Evolutionary conservation across 1,140 invertebrate genomes (phyloP), one percentile per base, ranked within the genome.

Genomic region (Zeugodacus cucurbitae): DNA sequence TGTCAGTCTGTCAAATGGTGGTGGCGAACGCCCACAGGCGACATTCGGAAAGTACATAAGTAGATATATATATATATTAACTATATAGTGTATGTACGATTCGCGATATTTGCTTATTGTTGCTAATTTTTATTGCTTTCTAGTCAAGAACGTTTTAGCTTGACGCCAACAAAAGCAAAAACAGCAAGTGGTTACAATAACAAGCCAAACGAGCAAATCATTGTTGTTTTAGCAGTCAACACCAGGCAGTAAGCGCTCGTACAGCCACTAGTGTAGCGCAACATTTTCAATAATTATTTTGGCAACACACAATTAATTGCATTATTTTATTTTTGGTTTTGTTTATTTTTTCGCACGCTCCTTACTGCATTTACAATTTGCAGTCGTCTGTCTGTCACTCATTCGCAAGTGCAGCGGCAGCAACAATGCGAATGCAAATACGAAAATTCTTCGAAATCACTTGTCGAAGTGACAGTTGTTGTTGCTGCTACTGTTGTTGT

Each of bases 241-340:
- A 62, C n/a, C n/a, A 62, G 59, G 4, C 59, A 11, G 59, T 62
- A 26, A 62, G 59, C 22, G n/a, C 59, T 7, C 22, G 59, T 62
- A 10, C n/a, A 62, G 64, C 64, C 64, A 67, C 67, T 37, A 74
- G 41, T 41, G 32, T 74, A 34, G 67, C 67, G 34, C 37, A 82
- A 82, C 41, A 82, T 82, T 82, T 82, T 82, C 74, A 82, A 48
- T 82, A 82, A 48, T 82, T 48, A 48, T 82, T 48, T 82, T 82
- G 41, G 41, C 74, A 82, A 82, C 34, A 82, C 37, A 48, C 41
- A 48, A 48, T 48, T 41, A 26, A 82, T 82, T 82, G 17, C 74
- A 37, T 78, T 22, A 29, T 37, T 78, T 34, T n/a, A 22, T n/a
- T n/a, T 41, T 3, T 29, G 0, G 74, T 48, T n/a, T 10, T 62